Percentiles rank a stretch among this genome's conserved stretches.
Evolutionary conservation across 2,888 invertebrate genomes (phyloP).

Genomic region (Heteropelma amictum): DNA sequence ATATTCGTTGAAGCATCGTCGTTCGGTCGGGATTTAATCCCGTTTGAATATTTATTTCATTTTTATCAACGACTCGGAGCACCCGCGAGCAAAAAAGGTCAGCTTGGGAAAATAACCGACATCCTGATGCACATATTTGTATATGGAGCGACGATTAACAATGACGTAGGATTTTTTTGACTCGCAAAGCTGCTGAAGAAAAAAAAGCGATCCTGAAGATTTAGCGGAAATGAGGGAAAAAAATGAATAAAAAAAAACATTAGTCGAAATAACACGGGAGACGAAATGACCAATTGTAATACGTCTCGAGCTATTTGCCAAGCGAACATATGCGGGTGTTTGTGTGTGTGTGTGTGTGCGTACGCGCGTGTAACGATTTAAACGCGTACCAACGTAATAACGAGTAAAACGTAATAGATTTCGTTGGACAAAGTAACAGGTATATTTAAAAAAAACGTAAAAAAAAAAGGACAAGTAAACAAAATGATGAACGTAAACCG

Average conservation of each 20-base stretch:
- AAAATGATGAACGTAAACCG: neutral
- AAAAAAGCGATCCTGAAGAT: neutral
- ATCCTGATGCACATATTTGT: too few relatives aligned
- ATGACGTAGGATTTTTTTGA: conserved; percentile 45
- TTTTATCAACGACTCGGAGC: too few relatives aligned
- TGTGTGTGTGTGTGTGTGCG: conserved; percentile 21
- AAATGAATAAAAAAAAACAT: conserved; percentile 1
- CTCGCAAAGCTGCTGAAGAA: neutral
- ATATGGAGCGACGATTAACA: conserved; percentile 60
- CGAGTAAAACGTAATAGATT: conserved; percentile 37
- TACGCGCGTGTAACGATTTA: conserved; percentile 32
- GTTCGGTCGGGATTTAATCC: too few relatives aligned
- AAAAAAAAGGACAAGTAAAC: too few relatives aligned
- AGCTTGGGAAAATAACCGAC: too few relatives aligned
- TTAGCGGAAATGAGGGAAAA: neutral
- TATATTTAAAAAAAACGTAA: too few relatives aligned
- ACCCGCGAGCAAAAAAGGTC: too few relatives aligned
- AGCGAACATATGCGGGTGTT: conserved; percentile 13
- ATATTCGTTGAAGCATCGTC: too few relatives aligned
- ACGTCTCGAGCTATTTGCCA: conserved; percentile 58
- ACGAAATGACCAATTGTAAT: conserved; percentile 66
- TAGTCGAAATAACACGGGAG: conserved; percentile 34
- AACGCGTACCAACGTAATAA: conserved; percentile 25
- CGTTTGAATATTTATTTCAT: too few relatives aligned
- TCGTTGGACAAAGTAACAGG: neutral